Evolutionary conservation across 2,888 invertebrate species (phyloP).

Genomic region (Tubiluchus corallicola): DNA sequence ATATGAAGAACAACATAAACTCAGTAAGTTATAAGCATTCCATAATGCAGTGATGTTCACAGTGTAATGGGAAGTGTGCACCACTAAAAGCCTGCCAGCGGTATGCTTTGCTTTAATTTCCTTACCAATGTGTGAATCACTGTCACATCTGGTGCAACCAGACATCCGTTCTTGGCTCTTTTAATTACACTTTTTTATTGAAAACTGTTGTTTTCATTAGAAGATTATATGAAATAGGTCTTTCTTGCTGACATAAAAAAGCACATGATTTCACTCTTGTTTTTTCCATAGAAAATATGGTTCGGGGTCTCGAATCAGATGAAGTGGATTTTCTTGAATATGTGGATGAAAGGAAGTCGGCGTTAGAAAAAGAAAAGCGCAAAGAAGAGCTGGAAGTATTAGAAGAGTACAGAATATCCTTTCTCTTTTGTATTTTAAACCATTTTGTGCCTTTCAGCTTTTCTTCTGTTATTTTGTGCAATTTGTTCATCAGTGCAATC

Average conservation of each 20-base stretch:
- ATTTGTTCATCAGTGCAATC: too few relatives aligned
- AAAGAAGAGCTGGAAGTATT: slow-evolving; percentile 67
- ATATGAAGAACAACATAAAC: slow-evolving; percentile 80
- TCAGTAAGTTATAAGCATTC: slow-evolving; percentile 48
- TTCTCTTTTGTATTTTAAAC: slow-evolving; percentile 11
- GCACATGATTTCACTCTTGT: slow-evolving; percentile 6
- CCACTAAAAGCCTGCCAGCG: neutral
- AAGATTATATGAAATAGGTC: neutral
- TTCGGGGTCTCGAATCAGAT: slow-evolving; percentile 64
- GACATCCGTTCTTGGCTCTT: too few relatives aligned
- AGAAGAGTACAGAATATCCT: slow-evolving; percentile 42
- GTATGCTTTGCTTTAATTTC: neutral
- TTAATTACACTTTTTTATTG: slow-evolving; percentile 11
- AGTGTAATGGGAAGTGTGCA: too few relatives aligned
- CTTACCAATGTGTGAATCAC: too few relatives aligned
- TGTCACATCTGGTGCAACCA: too few relatives aligned
- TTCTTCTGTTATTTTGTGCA: too few relatives aligned
- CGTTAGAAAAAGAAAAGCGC: slow-evolving; percentile 61
- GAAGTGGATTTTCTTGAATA: slow-evolving; percentile 83
- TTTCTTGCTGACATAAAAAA: slow-evolving; percentile 4
- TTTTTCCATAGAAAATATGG: slow-evolving; percentile 35
- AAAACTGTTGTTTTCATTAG: neutral
- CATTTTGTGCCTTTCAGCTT: too few relatives aligned
- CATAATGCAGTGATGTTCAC: slow-evolving; percentile 1
- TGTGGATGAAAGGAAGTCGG: slow-evolving; percentile 65